These are phyloP conservation scores for Pycnonotus jocosus DNA, from an alignment of 2,113 vertebrate genomes.

Conservation along the genomic window DNA sequence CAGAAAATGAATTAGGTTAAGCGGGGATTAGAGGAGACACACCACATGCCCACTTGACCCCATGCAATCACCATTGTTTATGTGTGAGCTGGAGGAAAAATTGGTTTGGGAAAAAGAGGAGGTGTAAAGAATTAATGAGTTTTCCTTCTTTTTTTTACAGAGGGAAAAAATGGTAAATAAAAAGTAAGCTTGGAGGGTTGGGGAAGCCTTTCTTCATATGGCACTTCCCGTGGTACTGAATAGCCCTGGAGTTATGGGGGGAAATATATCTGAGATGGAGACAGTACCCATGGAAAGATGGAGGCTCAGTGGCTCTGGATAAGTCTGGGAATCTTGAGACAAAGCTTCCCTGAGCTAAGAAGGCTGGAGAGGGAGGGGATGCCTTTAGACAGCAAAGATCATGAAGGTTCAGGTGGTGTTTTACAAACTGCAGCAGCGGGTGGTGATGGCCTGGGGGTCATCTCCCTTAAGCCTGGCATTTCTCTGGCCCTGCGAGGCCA, in stretches of 20 bases:
- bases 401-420: not conserved
- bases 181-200: not conserved
- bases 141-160: not conserved
- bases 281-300: not conserved
- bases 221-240: not conserved
- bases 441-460: fast-evolving
- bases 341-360: not conserved
- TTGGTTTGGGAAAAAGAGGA: not conserved
- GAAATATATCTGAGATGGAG: not conserved
- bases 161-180: not conserved
- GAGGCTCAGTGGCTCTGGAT: not conserved
- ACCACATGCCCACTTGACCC: not conserved
- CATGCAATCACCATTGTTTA: not conserved
- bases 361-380: not conserved
- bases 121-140: not conserved
- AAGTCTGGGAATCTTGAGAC: not conserved
- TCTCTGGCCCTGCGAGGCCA: not conserved
- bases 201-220: not conserved
- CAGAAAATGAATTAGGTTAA: conserved; percentile 54
- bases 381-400: not conserved
- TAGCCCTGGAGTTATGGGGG: not conserved
- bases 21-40: conserved; percentile 6
- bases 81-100: not conserved
- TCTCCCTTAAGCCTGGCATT: not conserved
- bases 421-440: not conserved